phyloP scores from a whole-genome alignment of 92 coral and sea anemone species.

The Epizoanthus fatuus region DNA sequence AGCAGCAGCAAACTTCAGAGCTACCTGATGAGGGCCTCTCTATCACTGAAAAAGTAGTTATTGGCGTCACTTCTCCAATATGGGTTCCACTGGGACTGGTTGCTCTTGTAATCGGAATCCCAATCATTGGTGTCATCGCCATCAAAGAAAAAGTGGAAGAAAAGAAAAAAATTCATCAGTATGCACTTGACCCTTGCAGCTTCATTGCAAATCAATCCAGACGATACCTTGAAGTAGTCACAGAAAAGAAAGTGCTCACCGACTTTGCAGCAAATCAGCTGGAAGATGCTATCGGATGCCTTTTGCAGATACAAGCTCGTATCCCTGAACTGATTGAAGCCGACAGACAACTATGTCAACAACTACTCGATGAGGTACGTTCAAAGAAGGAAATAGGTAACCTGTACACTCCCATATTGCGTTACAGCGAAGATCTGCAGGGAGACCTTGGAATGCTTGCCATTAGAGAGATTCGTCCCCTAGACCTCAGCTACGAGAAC shows the following conservation, averaged over 20 bases:
- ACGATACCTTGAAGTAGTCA: neutral
- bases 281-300: neutral
- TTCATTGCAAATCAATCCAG: conserved; percentile 4
- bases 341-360: neutral
- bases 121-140: conserved; percentile 14
- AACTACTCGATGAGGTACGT: conserved; percentile 4
- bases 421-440: neutral
- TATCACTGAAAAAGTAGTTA: conserved; percentile 2
- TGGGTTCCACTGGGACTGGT: conserved; percentile 54
- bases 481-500: conserved; percentile 6
- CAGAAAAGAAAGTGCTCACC: neutral
- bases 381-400: neutral
- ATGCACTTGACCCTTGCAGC: neutral
- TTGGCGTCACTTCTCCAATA: conserved; percentile 42
- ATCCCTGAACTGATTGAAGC: conserved; percentile 36
- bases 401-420: conserved; percentile 6
- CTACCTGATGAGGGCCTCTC: neutral
- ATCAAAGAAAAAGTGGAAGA: conserved; percentile 10
- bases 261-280: neutral
- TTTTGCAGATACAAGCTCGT: neutral
- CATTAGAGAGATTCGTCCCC: conserved; percentile 12
- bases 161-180: neutral
- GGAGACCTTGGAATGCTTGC: conserved; percentile 3
- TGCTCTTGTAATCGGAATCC: conserved; percentile 13
- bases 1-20: neutral